A percentile compares a stretch with the other conserved stretches of the same genome.
phyloP scores from a whole-genome alignment of 2,797 vertebrate genomes.

The Thunnus albacares region DNA sequence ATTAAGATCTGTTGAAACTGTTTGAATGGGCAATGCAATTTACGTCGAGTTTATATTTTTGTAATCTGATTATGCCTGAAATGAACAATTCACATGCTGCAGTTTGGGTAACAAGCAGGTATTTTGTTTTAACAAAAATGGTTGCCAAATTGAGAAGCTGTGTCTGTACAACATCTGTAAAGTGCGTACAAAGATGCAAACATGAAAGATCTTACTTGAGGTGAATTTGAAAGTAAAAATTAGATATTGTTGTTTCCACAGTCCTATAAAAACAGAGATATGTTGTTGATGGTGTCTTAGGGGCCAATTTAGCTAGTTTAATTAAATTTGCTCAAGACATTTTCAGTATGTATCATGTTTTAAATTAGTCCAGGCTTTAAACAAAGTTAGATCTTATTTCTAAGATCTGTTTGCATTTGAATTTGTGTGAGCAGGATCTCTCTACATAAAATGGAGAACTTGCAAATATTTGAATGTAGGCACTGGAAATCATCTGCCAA shows the following conservation, averaged over 20 bases:
- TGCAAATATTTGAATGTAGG: neutral
- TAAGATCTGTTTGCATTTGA: neutral
- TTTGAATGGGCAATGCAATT: conserved; percentile 15
- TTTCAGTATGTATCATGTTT: neutral
- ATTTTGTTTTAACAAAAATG: conserved; percentile 42
- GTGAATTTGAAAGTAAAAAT: neutral
- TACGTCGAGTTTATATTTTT: conserved; percentile 27
- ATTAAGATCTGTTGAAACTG: conserved; percentile 15
- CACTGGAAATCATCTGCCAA: neutral
- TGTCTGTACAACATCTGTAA: conserved; percentile 30
- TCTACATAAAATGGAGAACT: neutral
- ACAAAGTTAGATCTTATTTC: conserved; percentile 3
- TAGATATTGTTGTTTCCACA: neutral
- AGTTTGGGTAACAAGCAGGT: conserved; percentile 1
- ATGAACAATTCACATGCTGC: neutral
- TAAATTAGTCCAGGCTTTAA: conserved; percentile 11
- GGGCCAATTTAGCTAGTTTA: neutral
- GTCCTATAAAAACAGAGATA: neutral
- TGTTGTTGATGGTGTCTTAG: neutral
- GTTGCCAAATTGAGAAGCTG: conserved; percentile 34
- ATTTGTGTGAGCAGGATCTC: neutral
- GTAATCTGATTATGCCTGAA: conserved; percentile 18
- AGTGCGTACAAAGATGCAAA: neutral
- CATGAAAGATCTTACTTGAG: neutral
- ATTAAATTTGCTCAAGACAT: conserved; percentile 7